Conservation (phyloP, 2,797 vertebrate genomes). For the Hemitrygon akajei region DNA sequence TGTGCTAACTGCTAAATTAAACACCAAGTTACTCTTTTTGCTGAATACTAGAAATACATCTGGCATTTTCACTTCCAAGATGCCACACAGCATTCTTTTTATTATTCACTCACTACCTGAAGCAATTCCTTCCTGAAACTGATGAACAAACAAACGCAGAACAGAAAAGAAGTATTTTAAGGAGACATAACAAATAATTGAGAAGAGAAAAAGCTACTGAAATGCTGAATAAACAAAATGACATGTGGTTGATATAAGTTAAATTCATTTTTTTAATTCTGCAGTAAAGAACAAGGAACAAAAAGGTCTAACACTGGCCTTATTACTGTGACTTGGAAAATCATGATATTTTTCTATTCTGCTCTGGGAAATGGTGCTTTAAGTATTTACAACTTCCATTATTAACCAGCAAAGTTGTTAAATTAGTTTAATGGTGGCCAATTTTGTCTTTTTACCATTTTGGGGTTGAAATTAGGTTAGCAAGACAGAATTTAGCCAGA, state of each 20-base stretch:
- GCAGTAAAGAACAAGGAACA: background rate
- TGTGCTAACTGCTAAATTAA: background rate
- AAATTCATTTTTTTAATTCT: background rate
- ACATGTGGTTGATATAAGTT: background rate
- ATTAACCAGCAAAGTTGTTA: background rate
- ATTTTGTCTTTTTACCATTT: background rate
- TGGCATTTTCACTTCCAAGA: background rate
- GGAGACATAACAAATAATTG: background rate
- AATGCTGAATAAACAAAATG: constrained; percentile 26
- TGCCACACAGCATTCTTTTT: background rate
- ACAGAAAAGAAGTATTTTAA: background rate
- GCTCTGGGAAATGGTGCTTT: background rate
- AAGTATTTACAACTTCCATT: background rate
- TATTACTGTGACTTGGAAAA: background rate
- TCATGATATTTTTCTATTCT: background rate
- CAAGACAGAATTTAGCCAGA: background rate
- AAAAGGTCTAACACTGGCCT: background rate
- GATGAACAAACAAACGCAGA: background rate
- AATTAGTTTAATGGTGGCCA: background rate
- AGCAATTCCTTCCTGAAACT: background rate
- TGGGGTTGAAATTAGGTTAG: background rate
- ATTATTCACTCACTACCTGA: background rate
- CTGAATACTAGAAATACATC: background rate
- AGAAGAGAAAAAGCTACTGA: background rate
- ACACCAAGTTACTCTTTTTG: background rate